Percentiles rank a stretch among this genome's conserved stretches.
phyloP scores from a whole-genome alignment of 2,113 vertebrate species.

The Larimichthys crocea region DNA sequence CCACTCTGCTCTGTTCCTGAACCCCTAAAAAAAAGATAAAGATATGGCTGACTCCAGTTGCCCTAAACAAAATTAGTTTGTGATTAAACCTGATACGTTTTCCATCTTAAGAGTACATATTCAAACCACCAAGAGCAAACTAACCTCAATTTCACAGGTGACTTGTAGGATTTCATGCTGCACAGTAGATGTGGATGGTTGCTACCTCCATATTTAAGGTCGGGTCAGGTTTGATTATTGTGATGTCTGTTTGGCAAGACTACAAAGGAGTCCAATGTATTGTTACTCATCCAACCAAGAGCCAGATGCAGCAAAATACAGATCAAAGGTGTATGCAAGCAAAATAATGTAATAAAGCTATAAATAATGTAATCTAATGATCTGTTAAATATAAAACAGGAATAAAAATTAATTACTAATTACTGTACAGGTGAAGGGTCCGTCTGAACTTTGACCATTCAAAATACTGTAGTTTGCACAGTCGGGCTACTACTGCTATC shows the following conservation, averaged over 20 bases:
- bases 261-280: slow-evolving; percentile 49
- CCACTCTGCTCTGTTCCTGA: no score
- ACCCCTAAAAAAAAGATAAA: no score
- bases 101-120: neutral
- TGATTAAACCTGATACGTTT: neutral
- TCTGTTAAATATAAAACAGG: slow-evolving; percentile 30
- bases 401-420: slow-evolving; percentile 17
- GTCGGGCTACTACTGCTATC: slow-evolving; percentile 7
- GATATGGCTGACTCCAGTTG: no score
- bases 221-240: slow-evolving; percentile 50
- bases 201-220: slow-evolving; percentile 28
- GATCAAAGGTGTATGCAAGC: slow-evolving; percentile 45
- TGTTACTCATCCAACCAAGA: slow-evolving; percentile 35
- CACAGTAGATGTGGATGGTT: slow-evolving; percentile 16
- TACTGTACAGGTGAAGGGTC: neutral
- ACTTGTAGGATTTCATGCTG: slow-evolving; percentile 32
- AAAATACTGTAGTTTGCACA: neutral
- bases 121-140: neutral
- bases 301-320: slow-evolving; percentile 31
- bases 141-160: slow-evolving; percentile 15
- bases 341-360: slow-evolving; percentile 21
- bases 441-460: neutral
- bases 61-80: neutral
- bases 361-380: slow-evolving; percentile 35
- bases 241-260: slow-evolving; percentile 65